Percentiles rank a stretch among this genome's conserved stretches.
Conservation (phyloP, 1,140 invertebrate genomes). For the Apocrypta bakeri region DNA sequence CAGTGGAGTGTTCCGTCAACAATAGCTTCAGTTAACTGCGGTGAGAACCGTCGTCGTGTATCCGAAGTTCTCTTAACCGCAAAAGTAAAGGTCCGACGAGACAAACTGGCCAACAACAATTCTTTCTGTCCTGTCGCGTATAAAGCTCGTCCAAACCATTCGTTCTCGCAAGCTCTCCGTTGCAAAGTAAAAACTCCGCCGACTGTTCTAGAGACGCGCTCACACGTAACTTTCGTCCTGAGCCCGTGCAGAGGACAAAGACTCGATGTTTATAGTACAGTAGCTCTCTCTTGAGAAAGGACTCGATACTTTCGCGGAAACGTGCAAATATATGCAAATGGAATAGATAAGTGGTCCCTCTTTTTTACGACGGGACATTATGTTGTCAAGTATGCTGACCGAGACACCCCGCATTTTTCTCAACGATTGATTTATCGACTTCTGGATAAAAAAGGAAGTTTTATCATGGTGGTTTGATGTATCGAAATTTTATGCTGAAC, state of each 20-base stretch:
- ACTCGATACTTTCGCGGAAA: not conserved
- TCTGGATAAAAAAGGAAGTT: not conserved
- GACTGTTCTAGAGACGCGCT: not conserved
- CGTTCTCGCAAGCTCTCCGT: not conserved
- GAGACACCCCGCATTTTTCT: not conserved
- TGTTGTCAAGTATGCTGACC: not conserved
- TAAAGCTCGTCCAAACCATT: not conserved
- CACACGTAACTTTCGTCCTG: not conserved
- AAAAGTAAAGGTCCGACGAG: not conserved
- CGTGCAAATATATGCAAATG: not conserved
- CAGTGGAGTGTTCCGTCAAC: not conserved
- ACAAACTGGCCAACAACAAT: not conserved
- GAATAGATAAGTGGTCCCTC: not conserved
- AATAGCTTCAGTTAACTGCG: not conserved
- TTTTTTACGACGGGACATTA: not conserved
- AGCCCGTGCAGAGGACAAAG: not conserved
- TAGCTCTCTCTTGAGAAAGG: not conserved
- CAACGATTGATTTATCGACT: not conserved
- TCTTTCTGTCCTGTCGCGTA: not conserved
- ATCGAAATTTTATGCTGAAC: not conserved
- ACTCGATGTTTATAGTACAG: not conserved
- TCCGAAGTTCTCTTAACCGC: not conserved
- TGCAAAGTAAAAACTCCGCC: too few species aligned
- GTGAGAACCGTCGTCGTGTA: not conserved
- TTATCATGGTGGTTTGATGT: not conserved